phyloP scores from a whole-genome alignment of 1,140 invertebrate genomes.

The Bombus affinis region DNA sequence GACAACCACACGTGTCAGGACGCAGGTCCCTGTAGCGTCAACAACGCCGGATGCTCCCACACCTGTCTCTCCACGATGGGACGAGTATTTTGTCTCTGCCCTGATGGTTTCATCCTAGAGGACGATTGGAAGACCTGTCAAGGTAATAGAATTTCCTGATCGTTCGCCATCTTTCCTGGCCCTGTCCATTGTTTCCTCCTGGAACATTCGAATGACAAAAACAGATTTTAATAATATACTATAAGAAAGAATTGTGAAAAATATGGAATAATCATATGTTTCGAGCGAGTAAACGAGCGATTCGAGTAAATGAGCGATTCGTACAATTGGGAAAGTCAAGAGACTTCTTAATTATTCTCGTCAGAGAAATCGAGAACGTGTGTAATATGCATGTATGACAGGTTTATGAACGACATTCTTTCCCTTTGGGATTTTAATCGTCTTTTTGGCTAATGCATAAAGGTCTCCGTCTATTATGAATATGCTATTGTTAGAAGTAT shows the following conservation, averaged over 20 bases:
- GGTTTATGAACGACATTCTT: neutral
- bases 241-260: neutral
- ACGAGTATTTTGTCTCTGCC: conserved; percentile 86
- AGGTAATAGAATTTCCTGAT: conserved; percentile 72
- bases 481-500: neutral
- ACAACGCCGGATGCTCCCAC: conserved; percentile 85
- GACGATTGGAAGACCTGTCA: conserved; percentile 84
- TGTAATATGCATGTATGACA: neutral
- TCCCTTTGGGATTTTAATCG: neutral
- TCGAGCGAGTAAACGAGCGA: too few relatives aligned
- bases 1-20: conserved; percentile 84
- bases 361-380: conserved; percentile 6
- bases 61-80: conserved; percentile 86
- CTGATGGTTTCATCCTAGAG: conserved; percentile 84
- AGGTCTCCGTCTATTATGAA: neutral
- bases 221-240: too few relatives aligned
- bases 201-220: too few relatives aligned
- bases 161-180: too few relatives aligned
- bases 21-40: conserved; percentile 84
- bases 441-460: neutral
- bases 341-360: neutral
- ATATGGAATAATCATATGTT: neutral
- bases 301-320: too few relatives aligned
- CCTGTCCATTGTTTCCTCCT: neutral
- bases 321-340: neutral